Evolutionary conservation across 2,113 vertebrate genomes (phyloP), one percentile per base, ranked within the genome.

Genomic region (Ranitomeya imitator): DNA sequence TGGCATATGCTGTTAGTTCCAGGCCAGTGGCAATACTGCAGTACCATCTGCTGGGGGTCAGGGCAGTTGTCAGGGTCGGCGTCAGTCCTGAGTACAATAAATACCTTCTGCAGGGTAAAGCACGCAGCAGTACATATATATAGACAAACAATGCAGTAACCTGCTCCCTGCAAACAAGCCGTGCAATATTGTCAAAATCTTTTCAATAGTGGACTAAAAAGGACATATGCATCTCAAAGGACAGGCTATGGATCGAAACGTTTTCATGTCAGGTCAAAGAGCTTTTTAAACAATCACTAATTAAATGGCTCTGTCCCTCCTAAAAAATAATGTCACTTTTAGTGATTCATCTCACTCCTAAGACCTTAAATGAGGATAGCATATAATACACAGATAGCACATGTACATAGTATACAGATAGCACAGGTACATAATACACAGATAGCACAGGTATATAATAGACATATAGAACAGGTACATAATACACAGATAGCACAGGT

Each of bases 1-100:
- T 94, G 96, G 95, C 96, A 96, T 95, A 96, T 95, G 94, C 93
- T 95, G 95, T 97, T 97, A 96, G 95, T 97, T 97, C 94, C 94
- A 95, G 95, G 95, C 96, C 94, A 95, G 92, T 92, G 94, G 95
- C 95, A 93, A 93, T 92, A 94, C 95, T 96, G 95, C 94, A 93
- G 93, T 93, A 95, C 95, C 95, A 96, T 97, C 95, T 95, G 95
- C 95, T 95, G 95, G 93, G 95, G 95, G 96, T 96, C 96, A 96
- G 94, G 93, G 93, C 95, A 91, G 96, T 95, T 93, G 94, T 94
- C 93, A 93, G 92, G 94, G 96, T 96, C 94, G 93, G 96, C 95
- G 91, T 96, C 93, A 93, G 85, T 92, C 93, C 89, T 90, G 89
- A 90, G 93, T 91, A 93, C 93, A 92, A 90, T 91, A 92, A 86